Evolutionary conservation across 2,113 vertebrate genomes (phyloP).

Genomic region (Megaleporinus macrocephalus): DNA sequence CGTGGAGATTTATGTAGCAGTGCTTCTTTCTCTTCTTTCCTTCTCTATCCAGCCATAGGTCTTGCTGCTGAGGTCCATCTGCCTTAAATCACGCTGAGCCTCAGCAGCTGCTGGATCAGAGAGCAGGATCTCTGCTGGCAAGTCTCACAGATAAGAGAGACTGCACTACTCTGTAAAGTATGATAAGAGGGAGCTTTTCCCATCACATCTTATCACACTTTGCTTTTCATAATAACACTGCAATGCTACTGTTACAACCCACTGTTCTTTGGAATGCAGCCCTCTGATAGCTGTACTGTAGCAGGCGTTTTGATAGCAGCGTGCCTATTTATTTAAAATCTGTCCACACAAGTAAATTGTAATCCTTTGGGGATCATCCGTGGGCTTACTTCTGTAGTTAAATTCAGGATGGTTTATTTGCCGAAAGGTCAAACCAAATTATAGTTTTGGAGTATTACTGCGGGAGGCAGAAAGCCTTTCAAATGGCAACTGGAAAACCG

Average conservation of each 20-base stretch:
- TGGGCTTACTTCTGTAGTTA: constrained; percentile 14
- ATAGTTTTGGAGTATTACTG: background rate
- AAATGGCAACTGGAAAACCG: constrained; percentile 5
- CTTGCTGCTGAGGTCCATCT: constrained; percentile 51
- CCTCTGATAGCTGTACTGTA: background rate
- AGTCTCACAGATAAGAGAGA: constrained; percentile 32
- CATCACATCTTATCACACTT: background rate
- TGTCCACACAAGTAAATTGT: background rate
- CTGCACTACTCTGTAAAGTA: constrained; percentile 21
- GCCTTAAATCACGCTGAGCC: constrained; percentile 57
- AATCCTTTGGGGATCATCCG: background rate
- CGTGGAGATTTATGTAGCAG: constrained; percentile 45
- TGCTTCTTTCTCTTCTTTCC: constrained; percentile 36
- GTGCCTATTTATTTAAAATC: constrained; percentile 2
- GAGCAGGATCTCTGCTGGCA: background rate
- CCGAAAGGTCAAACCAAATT: background rate
- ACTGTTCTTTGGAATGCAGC: too few relatives aligned
- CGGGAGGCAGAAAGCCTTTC: background rate
- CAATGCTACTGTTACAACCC: background rate
- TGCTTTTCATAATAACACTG: constrained; percentile 22
- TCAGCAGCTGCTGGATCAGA: constrained; percentile 49
- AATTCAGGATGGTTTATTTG: background rate
- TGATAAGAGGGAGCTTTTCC: constrained; percentile 42
- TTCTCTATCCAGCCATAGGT: constrained; percentile 51
- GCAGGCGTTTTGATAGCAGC: background rate